phyloP scores from a whole-genome alignment of 37 sponge, comb jelly and placozoan species.

The Corticium candelabrum region DNA sequence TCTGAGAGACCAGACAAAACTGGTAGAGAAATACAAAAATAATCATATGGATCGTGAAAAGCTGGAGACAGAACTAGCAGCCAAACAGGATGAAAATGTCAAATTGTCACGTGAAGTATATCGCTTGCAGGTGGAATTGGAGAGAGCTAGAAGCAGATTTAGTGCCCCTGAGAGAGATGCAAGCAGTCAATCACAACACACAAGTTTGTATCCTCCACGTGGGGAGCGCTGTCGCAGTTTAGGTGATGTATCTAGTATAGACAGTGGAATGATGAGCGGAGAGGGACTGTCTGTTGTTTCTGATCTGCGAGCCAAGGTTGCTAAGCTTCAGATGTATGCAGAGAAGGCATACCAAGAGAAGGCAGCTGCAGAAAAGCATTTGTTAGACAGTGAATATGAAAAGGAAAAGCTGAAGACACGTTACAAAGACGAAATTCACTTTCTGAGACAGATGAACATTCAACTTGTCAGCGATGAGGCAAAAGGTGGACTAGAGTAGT shows the following conservation, averaged over 20 bases:
- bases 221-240: background rate
- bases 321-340: background rate
- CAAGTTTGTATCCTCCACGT: background rate
- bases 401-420: background rate
- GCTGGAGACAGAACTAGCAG: no score
- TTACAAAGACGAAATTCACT: background rate
- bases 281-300: background rate
- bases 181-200: no score
- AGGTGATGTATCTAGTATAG: background rate
- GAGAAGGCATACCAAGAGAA: background rate
- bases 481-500: background rate
- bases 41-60: no score
- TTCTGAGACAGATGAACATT: background rate
- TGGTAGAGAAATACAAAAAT: no score
- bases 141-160: no score
- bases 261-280: background rate
- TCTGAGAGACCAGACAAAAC: background rate
- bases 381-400: background rate
- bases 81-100: background rate
- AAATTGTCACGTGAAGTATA: background rate
- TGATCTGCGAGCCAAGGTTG: background rate
- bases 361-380: background rate
- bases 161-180: no score
- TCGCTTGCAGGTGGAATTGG: background rate
- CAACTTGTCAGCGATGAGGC: background rate